Evolutionary conservation across 2,113 vertebrate species (phyloP).

Genomic region (Lycocorax pyrrhopterus): DNA sequence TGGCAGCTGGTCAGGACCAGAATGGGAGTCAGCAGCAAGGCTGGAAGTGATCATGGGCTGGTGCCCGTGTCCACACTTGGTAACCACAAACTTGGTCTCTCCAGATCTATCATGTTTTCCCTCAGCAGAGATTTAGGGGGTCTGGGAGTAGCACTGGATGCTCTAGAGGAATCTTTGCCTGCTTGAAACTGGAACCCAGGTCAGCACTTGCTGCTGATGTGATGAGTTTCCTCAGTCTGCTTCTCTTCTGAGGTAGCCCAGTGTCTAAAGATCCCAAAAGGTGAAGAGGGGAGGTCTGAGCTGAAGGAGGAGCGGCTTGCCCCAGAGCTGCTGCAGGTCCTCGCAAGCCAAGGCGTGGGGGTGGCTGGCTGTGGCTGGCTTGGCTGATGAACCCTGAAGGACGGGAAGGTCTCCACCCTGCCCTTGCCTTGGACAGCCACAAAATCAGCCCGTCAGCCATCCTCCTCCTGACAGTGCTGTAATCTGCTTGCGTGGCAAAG

Average conservation of each 20-base stretch:
- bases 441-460: background rate
- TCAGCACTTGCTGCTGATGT: background rate
- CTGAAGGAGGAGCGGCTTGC: background rate
- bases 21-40: background rate
- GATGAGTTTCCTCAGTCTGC: background rate
- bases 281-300: background rate
- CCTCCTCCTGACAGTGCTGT: background rate
- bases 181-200: background rate
- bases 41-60: background rate
- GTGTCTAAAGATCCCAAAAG: background rate
- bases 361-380: background rate
- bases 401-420: background rate
- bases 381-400: background rate
- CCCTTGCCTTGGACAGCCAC: background rate
- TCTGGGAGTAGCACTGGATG: background rate
- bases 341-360: fast-evolving
- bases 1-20: background rate
- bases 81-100: background rate
- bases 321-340: background rate
- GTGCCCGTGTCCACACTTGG: background rate
- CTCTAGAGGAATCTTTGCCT: background rate
- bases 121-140: background rate
- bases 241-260: background rate
- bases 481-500: background rate
- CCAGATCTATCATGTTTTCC: background rate